Percentiles rank a stretch among this genome's conserved stretches.
Conservation (phyloP, 2,797 vertebrate genomes). For the Pterois miles region DNA sequence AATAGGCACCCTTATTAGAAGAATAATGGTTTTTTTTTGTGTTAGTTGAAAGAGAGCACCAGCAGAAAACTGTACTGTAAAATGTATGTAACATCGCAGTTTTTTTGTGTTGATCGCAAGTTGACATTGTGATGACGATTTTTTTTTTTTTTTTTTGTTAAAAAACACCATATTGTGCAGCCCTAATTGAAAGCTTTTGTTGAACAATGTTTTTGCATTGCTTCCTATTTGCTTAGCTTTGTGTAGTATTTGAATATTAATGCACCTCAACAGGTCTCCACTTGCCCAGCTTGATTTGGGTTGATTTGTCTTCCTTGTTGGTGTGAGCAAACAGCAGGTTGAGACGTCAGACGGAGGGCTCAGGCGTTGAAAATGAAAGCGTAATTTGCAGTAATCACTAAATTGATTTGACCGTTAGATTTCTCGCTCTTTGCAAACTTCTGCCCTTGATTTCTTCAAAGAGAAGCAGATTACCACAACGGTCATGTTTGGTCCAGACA, state of each 20-base stretch:
- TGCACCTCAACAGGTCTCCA: conserved; percentile 55
- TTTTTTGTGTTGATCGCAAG: too few relatives aligned
- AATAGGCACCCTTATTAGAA: too few relatives aligned
- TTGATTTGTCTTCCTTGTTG: conserved; percentile 10
- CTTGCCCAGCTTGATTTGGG: conserved; percentile 31
- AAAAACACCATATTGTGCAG: too few relatives aligned
- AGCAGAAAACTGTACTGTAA: too few relatives aligned
- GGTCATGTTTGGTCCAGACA: conserved; percentile 29
- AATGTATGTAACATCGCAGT: rapidly evolving
- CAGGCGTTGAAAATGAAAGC: background rate
- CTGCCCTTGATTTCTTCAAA: conserved; percentile 42
- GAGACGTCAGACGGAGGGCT: background rate
- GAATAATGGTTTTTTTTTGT: too few relatives aligned
- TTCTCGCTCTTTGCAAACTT: conserved; percentile 22
- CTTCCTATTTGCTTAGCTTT: background rate
- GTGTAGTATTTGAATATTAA: background rate
- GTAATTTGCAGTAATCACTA: background rate
- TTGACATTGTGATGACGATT: rapidly evolving
- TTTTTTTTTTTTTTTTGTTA: too few relatives aligned
- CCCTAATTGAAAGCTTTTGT: background rate
- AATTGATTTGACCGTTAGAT: conserved; percentile 31
- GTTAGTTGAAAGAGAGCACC: too few relatives aligned
- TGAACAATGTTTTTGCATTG: background rate
- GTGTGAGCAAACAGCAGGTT: conserved; percentile 7
- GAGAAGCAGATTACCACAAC: conserved; percentile 30